Conservation (phyloP, 2,113 vertebrate genomes). For the Gnathonemus longibarbis region DNA sequence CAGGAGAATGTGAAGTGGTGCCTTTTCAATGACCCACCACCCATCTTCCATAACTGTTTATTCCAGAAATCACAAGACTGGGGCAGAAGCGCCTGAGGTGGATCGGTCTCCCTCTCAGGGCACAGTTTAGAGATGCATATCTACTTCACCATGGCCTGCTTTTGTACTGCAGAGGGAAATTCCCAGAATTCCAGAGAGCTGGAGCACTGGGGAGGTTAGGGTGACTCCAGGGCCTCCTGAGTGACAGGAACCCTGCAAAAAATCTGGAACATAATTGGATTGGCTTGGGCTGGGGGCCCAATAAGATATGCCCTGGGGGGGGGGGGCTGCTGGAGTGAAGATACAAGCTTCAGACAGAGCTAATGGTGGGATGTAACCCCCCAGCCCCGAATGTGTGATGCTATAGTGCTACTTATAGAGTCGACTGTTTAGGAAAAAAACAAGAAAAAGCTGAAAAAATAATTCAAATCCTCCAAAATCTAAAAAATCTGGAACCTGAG, state of each 20-base stretch:
- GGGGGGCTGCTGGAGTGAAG: too few species aligned
- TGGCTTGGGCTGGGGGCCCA: neutral
- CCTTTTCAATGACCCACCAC: neutral
- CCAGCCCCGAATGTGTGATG: neutral
- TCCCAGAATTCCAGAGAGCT: too few species aligned
- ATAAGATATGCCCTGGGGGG: too few species aligned
- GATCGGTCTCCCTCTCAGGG: neutral
- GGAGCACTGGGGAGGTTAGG: too few species aligned
- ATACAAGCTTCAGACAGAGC: neutral
- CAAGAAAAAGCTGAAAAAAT: neutral
- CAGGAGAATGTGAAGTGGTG: too few species aligned
- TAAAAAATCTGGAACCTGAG: neutral
- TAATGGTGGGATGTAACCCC: neutral
- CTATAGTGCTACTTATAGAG: neutral
- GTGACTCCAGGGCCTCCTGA: too few species aligned
- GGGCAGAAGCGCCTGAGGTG: neutral
- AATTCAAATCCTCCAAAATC: neutral
- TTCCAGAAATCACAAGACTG: neutral
- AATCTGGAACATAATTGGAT: neutral
- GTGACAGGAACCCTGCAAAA: too few species aligned
- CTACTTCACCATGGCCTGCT: too few species aligned
- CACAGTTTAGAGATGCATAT: neutral
- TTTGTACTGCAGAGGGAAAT: too few species aligned
- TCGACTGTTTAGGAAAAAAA: neutral
- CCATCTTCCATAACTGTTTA: neutral